phyloP scores from a whole-genome alignment of 2,888 invertebrate genomes.

The Ferrisia virgata region DNA sequence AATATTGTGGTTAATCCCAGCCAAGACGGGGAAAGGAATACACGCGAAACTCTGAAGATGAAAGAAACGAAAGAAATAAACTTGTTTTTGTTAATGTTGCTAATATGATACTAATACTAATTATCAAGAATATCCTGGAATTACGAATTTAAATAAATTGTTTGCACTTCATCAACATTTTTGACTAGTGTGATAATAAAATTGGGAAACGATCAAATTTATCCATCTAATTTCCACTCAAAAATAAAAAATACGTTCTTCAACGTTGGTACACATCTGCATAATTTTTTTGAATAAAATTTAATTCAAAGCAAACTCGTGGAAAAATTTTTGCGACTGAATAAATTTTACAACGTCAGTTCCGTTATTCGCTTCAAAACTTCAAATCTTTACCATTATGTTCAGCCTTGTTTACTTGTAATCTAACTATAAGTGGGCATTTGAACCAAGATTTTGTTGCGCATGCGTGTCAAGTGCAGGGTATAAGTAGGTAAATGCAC shows the following conservation, averaged over 20 bases:
- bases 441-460: no score
- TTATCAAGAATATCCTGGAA: constrained; percentile 15
- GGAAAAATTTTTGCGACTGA: background rate
- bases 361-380: no score
- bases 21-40: constrained; percentile 27
- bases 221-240: background rate
- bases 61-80: constrained; percentile 33
- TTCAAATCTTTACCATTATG: no score
- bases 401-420: no score
- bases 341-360: no score
- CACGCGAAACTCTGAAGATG: constrained; percentile 6
- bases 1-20: constrained; percentile 35
- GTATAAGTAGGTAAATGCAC: no score
- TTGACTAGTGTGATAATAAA: background rate
- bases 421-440: no score
- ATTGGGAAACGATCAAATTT: background rate
- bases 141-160: background rate
- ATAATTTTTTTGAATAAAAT: background rate
- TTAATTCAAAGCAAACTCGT: background rate
- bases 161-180: constrained; percentile 1
- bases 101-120: no score
- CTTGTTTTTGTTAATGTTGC: constrained; percentile 34
- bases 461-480: no score
- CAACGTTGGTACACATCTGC: no score
- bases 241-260: background rate